Evolutionary conservation across 2,797 vertebrate species (phyloP), one percentile per base, ranked within the genome.

Genomic region (Anabacerthia variegaticeps): DNA sequence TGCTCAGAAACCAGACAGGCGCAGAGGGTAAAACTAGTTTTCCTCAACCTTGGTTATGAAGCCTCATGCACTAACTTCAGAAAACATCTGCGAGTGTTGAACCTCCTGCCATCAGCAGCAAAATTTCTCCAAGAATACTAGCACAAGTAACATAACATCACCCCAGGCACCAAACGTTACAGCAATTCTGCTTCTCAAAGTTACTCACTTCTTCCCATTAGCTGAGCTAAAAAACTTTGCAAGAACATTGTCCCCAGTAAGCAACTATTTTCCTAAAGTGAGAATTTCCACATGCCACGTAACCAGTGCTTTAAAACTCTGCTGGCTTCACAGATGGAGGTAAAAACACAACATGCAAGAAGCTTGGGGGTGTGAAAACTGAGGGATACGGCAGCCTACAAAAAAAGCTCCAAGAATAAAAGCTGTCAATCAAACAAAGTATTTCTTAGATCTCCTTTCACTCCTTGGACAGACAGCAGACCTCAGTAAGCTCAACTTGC

Each of bases 251-350:
- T 24, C 30, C 24, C 6, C 27, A 30, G 28, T 11, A 72, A 72
- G 12, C 5, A 81, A 43, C 9, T 28, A 2, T 18, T 5, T 69
- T 59, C n/a, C 74, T 66, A 0, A 69, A 51, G 43, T 0, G 1
- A 11, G 6, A n/a, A 39, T 71, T 79, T 82, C 43, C 30, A 66
- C 1, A 0, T n/a, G 69, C 20, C 43, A 20, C 1, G 4, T 18
- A 75, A 73, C 5, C 2, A 5, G 12, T 13, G 12, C 73, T 89
- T 84, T 39, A 54, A 27, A 86, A 68, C 27, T 27, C 58, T 51
- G 32, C 27, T 30, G 43, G 28, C 39, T 86, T 69, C 51, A 78
- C 34, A 72, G 43, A 56, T 9, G 2, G 6, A 73, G 4, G 24
- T 24, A 78, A 61, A 36, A 90, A 58, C 44, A 26, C 9, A 67